Evolutionary conservation across 2,113 vertebrate species (phyloP), one percentile per base, ranked within the genome.

Genomic region (Rattus norvegicus): DNA sequence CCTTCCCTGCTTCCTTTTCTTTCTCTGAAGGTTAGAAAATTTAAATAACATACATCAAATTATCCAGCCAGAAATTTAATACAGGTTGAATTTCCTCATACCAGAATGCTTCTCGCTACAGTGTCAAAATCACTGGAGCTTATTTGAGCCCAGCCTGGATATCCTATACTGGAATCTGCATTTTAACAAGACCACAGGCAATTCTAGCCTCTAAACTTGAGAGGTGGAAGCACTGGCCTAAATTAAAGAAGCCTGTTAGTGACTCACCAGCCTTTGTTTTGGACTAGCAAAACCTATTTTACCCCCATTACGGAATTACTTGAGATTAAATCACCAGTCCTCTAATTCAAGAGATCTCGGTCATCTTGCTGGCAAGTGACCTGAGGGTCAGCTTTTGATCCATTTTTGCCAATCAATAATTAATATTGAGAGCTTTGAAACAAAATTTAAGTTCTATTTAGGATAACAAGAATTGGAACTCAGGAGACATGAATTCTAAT

Each of bases 301-400:
- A 43, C 4, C 63, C 16, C 3, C 49, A 49, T 59, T 11, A 20
- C n/a, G 8, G 19, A 36, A 4, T 84, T 89, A 30, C 26, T 77
- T 33, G 75, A 88, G 30, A 13, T 76, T 67, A 73, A 90, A 93
- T 47, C 2, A 73, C 7, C 6, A 56, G 33, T 56, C 30, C 10
- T 92, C n/a, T n/a, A 75, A 4, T 85, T 75, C 49, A 28, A 17
- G n/a, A 75, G 19, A 90, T 85, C 4, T 59, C 54, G 59, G 84
- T 92, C 49, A 92, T 93, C 67, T 93, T 94, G 9, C 22, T 52
- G 16, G 16, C 30, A 86, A 93, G 79, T 70, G 10, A 28, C 76
- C 49, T 63, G 2, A 1, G 8, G 2, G 5, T 33, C 12, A 36
- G 4, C 0, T 88, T 81, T 91, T 83, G 69, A 75, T 79, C 26